Conservation (phyloP, 2,797 vertebrate genomes). For the Hydrolagus colliei region DNA sequence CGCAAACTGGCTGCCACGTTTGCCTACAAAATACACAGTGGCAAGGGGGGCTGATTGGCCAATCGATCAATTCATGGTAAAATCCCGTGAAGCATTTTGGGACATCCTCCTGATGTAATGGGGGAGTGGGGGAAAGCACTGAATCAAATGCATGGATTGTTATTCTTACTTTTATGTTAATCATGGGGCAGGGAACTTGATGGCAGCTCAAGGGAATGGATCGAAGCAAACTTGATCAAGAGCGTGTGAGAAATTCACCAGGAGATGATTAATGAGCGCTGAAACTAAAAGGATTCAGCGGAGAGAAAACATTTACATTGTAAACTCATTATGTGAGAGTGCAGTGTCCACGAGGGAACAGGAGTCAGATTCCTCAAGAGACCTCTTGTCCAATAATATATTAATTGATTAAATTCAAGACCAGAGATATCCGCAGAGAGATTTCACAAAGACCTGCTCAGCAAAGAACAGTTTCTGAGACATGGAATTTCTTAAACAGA, state of each 20-base stretch:
- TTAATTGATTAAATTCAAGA: constrained; percentile 21
- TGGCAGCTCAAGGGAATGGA: neutral
- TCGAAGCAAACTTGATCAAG: neutral
- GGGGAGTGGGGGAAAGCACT: too few species aligned
- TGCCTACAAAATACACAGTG: too few species aligned
- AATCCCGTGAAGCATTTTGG: too few species aligned
- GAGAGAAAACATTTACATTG: neutral
- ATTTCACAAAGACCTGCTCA: neutral
- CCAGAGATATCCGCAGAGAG: neutral
- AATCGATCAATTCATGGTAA: too few species aligned
- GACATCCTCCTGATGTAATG: too few species aligned
- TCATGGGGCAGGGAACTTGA: too few species aligned
- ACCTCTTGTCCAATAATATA: constrained; percentile 1
- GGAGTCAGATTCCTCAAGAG: neutral
- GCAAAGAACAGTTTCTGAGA: neutral
- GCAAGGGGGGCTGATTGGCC: too few species aligned
- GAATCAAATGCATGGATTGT: too few species aligned
- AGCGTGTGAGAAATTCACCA: neutral
- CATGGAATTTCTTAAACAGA: too few species aligned
- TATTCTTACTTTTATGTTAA: too few species aligned
- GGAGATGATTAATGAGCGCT: neutral
- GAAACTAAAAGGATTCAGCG: neutral
- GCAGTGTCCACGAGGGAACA: neutral
- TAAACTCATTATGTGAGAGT: neutral
- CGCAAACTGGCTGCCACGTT: too few species aligned